These are phyloP conservation scores for Scaptomyza polygonia DNA, from an alignment of 2,888 invertebrate species.

Conservation along the genomic window DNA sequence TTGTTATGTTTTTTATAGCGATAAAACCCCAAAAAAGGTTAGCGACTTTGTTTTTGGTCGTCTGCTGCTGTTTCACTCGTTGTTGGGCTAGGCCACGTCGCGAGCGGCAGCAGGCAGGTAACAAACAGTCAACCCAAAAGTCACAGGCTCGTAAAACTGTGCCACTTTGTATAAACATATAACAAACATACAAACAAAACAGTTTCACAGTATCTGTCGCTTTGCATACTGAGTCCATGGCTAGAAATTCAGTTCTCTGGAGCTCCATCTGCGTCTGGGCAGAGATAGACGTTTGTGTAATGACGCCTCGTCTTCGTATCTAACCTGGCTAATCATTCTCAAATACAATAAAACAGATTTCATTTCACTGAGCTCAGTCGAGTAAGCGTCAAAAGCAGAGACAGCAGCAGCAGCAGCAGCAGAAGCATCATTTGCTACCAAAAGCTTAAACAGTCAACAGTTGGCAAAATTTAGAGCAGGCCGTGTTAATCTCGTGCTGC, in stretches of 20 bases:
- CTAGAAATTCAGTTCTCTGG: conserved; percentile 1
- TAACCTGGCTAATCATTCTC: conserved; percentile 69
- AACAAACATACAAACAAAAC: conserved; percentile 10
- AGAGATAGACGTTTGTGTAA: conserved; percentile 59
- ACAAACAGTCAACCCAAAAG: conserved; percentile 45
- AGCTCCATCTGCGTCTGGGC: background rate
- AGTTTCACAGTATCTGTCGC: conserved; percentile 25
- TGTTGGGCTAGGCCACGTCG: conserved; percentile 68
- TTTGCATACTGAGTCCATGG: conserved; percentile 46
- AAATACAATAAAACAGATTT: conserved; percentile 75
- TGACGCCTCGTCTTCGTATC: conserved; percentile 64
- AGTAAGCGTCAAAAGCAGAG: conserved; percentile 18
- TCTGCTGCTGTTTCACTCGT: conserved; percentile 34
- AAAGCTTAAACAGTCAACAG: conserved; percentile 73
- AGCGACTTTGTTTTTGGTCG: conserved; percentile 64
- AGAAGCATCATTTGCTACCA: conserved; percentile 64
- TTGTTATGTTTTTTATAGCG: conserved; percentile 45
- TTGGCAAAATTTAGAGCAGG: conserved; percentile 53
- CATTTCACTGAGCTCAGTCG: conserved; percentile 42
- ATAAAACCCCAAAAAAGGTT: conserved; percentile 75
- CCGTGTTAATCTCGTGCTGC: conserved; percentile 68
- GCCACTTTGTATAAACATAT: conserved; percentile 56
- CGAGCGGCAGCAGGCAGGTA: conserved; percentile 43
- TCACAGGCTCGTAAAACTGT: conserved; percentile 67
- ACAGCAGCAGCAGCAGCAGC: conserved; percentile 8